These are phyloP conservation scores for Leptoteleia sp. DNA, from an alignment of 1,140 invertebrate species.

Conservation along the genomic window DNA sequence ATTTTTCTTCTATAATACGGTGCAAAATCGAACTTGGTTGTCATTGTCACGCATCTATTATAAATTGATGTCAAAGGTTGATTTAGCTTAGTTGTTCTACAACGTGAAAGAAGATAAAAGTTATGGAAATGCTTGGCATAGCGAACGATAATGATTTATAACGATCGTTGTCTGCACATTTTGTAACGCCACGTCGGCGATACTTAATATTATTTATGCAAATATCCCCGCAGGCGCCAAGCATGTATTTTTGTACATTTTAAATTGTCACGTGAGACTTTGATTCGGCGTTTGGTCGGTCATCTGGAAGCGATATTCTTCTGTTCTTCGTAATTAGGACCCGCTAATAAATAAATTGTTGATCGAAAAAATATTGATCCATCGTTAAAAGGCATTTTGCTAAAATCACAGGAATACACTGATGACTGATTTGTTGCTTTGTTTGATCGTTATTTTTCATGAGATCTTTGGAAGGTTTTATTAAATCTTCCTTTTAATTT, in stretches of 20 bases:
- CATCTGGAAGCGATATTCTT: conserved; percentile 45
- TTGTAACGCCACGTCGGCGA: conserved; percentile 41
- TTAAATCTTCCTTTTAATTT: too few relatives aligned
- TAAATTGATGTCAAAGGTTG: conserved; percentile 51
- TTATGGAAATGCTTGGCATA: conserved; percentile 38
- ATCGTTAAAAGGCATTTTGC: too few relatives aligned
- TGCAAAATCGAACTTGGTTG: too few relatives aligned
- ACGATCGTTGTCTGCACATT: conserved; percentile 52
- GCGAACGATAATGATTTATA: conserved; percentile 55
- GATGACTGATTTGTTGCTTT: too few relatives aligned
- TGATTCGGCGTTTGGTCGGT: conserved; percentile 18
- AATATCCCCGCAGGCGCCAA: conserved; percentile 42
- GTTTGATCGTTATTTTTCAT: too few relatives aligned
- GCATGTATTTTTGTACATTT: conserved; percentile 45
- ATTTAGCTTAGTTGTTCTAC: conserved; percentile 39
- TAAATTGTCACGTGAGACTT: conserved; percentile 48
- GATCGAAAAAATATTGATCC: too few relatives aligned
- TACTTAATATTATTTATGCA: conserved; percentile 58
- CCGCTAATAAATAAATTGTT: too few relatives aligned
- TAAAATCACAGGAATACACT: too few relatives aligned
- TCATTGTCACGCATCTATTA: too few relatives aligned
- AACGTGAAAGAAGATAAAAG: conserved; percentile 37
- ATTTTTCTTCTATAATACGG: too few relatives aligned
- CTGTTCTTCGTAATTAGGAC: conserved; percentile 33
- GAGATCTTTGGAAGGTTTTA: too few relatives aligned